Evolutionary conservation across 2,113 vertebrate genomes (phyloP), one percentile per base, ranked within the genome.

Genomic region (Hippocampus mohnikei): DNA sequence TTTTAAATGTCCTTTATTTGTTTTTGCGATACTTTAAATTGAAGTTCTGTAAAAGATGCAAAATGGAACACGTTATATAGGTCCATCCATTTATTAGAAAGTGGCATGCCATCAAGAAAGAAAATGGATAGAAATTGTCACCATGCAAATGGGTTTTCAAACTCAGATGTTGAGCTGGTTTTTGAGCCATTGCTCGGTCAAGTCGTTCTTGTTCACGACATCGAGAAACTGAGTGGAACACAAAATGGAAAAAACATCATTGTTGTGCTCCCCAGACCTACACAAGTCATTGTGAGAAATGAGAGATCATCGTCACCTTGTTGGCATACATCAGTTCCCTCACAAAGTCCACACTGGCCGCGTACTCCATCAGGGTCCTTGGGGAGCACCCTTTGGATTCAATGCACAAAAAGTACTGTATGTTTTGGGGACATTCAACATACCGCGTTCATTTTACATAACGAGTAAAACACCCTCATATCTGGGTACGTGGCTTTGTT

Each of bases 131-230:
- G 13, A 50, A 50, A 18, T 50, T 6, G n/a, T n/a, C 8, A n/a
- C 3, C 21, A 9, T 48, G n/a, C 20, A 46, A 25, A 21, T 66
- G 48, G 41, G 40, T 55, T 13, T 21, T 33, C 3, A 23, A 94
- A 20, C 16, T 50, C 48, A 94, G 61, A n/a, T n/a, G n/a, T n/a
- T n/a, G n/a, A n/a, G n/a, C 16, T 92, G 90, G 15, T 90, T 88
- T 70, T 88, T 91, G 62, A 94, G 90, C 93, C 93, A 94, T 29
- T 92, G 87, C 69, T 94, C 93, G 0, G 93, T 91, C 73, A 94
- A 74, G 37, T 94, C 94, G 4, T 93, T 92, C 0, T 86, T 79
- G 37, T 89, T 92, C 55, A 92, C 85, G 12, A 89, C 91, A 82
- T 94, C 93, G 75, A 94, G 94, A 41, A 92, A 87, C 93, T 94